Percentiles rank a stretch among this genome's conserved stretches.
phyloP scores from a whole-genome alignment of 37 sponge, comb jelly and placozoan species.

The Aphrocallistes beatrix region DNA sequence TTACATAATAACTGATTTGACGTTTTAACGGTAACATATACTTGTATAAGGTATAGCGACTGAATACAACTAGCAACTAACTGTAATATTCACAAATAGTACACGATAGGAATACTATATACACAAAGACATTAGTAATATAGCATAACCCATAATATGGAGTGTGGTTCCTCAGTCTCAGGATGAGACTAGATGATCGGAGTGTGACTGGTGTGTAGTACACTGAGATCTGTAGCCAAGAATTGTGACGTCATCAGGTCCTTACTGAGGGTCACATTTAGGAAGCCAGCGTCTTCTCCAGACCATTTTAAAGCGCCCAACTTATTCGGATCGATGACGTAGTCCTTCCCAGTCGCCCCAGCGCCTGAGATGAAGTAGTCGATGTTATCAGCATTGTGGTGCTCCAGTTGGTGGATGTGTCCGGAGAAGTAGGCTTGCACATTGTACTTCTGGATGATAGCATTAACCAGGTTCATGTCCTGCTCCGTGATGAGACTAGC shows the following conservation, averaged over 20 bases:
- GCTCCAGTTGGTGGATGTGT: conserved; percentile 27
- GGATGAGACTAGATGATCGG: not conserved
- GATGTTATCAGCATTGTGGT: not conserved
- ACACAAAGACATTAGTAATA: too few species aligned
- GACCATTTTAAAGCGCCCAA: not conserved
- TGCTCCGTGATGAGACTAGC: not conserved
- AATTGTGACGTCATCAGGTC: conserved; percentile 18
- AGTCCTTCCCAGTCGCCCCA: conserved; percentile 22
- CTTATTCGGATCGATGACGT: conserved; percentile 16
- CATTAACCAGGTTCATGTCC: conserved; percentile 19
- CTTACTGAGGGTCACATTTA: conserved; percentile 10
- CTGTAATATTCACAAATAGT: too few species aligned
- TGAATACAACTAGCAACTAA: too few species aligned
- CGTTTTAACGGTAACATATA: too few species aligned
- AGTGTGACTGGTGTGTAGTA: not conserved
- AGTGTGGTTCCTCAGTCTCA: too few species aligned
- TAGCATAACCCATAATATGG: too few species aligned
- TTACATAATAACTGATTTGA: too few species aligned
- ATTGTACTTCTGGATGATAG: conserved; percentile 6
- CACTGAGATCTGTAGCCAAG: conserved; percentile 12
- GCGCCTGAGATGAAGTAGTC: conserved; percentile 30
- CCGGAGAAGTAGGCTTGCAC: conserved; percentile 26
- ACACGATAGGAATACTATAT: too few species aligned
- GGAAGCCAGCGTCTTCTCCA: conserved; percentile 22
- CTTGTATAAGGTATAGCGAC: too few species aligned